phyloP scores from a whole-genome alignment of 2,888 invertebrate genomes.

The Ophion obscuratus region DNA sequence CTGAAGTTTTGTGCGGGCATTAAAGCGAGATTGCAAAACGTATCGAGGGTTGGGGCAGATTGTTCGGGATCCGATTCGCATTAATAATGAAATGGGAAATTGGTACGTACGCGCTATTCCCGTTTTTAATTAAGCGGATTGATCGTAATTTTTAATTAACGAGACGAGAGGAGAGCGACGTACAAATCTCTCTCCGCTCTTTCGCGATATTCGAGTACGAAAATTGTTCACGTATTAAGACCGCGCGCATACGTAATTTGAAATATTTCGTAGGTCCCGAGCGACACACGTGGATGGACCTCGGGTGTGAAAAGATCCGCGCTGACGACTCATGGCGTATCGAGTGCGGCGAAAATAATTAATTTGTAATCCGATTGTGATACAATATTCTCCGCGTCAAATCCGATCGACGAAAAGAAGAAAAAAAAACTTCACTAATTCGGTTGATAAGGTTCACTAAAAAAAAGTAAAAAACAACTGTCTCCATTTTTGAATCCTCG shows the following conservation, averaged over 20 bases:
- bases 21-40: constrained; percentile 58
- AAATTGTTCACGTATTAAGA: constrained; percentile 50
- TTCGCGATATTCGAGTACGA: constrained; percentile 45
- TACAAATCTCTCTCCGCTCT: constrained; percentile 31
- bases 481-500: no score
- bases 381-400: constrained; percentile 11
- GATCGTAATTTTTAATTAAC: constrained; percentile 67
- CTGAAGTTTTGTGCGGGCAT: constrained; percentile 62
- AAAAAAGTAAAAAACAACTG: not conserved
- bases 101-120: constrained; percentile 56
- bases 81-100: constrained; percentile 60
- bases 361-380: constrained; percentile 8
- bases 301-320: not conserved
- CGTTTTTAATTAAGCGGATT: constrained; percentile 66
- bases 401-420: not conserved
- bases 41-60: constrained; percentile 9
- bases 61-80: constrained; percentile 53
- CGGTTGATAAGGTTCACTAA: not conserved
- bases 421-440: not conserved
- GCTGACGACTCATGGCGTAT: constrained; percentile 8
- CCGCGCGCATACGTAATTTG: constrained; percentile 29
- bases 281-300: not conserved
- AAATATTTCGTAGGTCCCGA: constrained; percentile 20
- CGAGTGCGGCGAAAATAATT: constrained; percentile 14
- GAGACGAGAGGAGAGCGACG: constrained; percentile 54